Evolutionary conservation across 1,140 invertebrate species (phyloP).

Genomic region (Tetramorium alpestre): DNA sequence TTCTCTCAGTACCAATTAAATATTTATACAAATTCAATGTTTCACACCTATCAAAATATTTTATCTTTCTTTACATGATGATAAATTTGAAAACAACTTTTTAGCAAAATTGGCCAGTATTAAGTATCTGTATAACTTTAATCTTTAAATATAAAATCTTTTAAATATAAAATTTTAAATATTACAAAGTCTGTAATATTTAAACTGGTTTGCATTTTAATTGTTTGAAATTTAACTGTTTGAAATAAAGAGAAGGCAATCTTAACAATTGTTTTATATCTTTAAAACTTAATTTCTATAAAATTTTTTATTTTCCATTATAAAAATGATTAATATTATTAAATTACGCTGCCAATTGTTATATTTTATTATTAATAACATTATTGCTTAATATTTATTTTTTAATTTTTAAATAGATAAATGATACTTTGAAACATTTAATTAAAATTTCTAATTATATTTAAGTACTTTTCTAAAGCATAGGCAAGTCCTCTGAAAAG

Average conservation of each 20-base stretch:
- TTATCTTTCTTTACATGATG: neutral
- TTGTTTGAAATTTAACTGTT: neutral
- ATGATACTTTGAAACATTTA: neutral
- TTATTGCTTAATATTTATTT: neutral
- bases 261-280: neutral
- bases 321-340: neutral
- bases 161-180: neutral
- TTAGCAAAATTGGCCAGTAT: neutral
- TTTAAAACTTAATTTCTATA: neutral
- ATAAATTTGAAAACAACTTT: neutral
- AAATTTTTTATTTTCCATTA: neutral
- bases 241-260: neutral
- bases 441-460: neutral
- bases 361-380: neutral
- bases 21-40: neutral
- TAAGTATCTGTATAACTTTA: neutral
- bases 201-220: too few species aligned
- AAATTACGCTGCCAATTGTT: neutral
- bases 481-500: neutral
- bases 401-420: neutral
- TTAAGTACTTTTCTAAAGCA: neutral
- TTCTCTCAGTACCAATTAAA: slow-evolving; percentile 2
- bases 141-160: slow-evolving; percentile 5
- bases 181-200: neutral
- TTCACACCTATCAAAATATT: neutral